These are phyloP conservation scores for Solenopsis fugax DNA, from an alignment of 1,140 invertebrate species.

Conservation along the genomic window DNA sequence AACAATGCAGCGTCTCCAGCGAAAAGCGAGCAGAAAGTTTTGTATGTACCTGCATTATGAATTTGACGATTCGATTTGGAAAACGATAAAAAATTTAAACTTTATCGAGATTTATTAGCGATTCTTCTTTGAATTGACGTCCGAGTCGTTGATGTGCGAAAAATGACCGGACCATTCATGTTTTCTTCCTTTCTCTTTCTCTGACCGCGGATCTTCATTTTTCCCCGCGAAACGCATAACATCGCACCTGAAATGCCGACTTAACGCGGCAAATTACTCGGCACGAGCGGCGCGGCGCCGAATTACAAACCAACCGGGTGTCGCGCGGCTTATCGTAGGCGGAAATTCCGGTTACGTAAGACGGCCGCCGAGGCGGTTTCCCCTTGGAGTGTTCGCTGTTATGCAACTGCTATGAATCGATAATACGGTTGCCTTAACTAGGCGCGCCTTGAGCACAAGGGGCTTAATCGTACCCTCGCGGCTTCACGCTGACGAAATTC, in stretches of 20 bases:
- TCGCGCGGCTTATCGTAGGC: constrained; percentile 63
- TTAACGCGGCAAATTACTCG: constrained; percentile 71
- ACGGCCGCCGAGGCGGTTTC: constrained; percentile 51
- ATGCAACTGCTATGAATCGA: constrained; percentile 74
- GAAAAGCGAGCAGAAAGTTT: background rate
- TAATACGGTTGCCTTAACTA: constrained; percentile 73
- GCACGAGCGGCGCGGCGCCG: constrained; percentile 36
- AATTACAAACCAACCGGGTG: constrained; percentile 63
- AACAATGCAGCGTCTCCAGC: background rate
- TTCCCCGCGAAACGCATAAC: constrained; percentile 6
- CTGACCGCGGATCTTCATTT: background rate
- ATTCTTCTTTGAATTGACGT: background rate
- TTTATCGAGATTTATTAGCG: constrained; percentile 18
- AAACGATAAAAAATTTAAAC: background rate
- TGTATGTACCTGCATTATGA: background rate
- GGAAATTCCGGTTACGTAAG: constrained; percentile 73
- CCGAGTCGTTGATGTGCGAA: background rate
- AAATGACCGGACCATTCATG: constrained; percentile 3
- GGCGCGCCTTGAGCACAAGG: constrained; percentile 41
- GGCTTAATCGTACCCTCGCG: constrained; percentile 51
- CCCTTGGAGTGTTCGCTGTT: constrained; percentile 33
- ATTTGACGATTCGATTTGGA: background rate
- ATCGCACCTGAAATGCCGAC: constrained; percentile 29
- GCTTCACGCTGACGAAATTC: constrained; percentile 40
- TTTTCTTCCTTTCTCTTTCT: constrained; percentile 7